Evolutionary conservation across 2,888 invertebrate genomes (phyloP).

Genomic region (Polydesmus complanatus): DNA sequence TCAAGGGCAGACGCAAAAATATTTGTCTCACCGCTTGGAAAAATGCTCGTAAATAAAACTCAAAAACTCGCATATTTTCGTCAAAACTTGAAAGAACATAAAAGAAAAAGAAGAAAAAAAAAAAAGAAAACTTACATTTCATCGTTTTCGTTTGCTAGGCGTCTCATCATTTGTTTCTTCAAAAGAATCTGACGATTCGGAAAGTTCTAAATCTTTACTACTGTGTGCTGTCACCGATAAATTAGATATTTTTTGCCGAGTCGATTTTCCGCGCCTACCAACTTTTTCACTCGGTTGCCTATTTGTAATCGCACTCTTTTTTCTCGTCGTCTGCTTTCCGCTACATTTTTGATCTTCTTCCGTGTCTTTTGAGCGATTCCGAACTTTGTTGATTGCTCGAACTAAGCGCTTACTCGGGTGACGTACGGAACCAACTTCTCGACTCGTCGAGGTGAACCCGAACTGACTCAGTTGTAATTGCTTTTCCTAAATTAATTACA

Average conservation of each 20-base stretch:
- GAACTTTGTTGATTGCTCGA: constrained; percentile 1
- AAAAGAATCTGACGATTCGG: constrained; percentile 4
- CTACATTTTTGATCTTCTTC: too few species aligned
- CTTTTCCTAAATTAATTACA: constrained; percentile 2
- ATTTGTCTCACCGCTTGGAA: too few species aligned
- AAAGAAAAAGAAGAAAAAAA: too few species aligned
- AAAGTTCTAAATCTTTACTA: constrained; percentile 1
- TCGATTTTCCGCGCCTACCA: neutral
- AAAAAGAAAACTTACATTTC: neutral
- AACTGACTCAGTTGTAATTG: neutral
- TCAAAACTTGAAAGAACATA: too few species aligned
- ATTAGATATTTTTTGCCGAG: neutral
- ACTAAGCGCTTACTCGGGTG: constrained; percentile 2
- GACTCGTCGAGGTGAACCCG: neutral
- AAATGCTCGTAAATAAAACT: too few species aligned
- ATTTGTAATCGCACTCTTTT: neutral
- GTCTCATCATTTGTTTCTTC: neutral
- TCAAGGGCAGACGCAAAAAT: too few species aligned
- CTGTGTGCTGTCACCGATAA: neutral
- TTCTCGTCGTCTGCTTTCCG: neutral
- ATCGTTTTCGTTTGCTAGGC: neutral
- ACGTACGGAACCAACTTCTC: neutral
- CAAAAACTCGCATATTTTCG: too few species aligned
- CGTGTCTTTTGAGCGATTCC: neutral
- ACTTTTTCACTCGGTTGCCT: neutral